Conservation (phyloP, 2,888 invertebrate species). For the Herminia tarsipennalis region DNA sequence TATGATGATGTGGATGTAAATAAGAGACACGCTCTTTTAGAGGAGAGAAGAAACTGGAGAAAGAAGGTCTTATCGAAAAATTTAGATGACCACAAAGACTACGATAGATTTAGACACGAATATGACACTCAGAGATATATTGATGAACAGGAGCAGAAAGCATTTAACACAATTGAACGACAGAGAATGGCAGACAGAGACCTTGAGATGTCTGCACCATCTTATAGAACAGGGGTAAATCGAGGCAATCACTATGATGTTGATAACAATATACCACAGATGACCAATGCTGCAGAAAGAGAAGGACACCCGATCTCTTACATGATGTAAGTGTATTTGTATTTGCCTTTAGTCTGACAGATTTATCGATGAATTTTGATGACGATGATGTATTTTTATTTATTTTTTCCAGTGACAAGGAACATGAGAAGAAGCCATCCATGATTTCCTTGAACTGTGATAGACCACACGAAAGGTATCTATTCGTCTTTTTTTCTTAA, state of each 20-base stretch:
- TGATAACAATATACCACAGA: conserved; percentile 51
- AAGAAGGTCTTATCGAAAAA: conserved; percentile 66
- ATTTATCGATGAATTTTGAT: background rate
- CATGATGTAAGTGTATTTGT: conserved; percentile 15
- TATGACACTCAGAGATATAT: conserved; percentile 59
- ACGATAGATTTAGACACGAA: conserved; percentile 63
- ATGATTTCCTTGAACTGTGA: conserved; percentile 67
- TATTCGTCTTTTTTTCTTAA: background rate
- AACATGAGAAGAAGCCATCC: conserved; percentile 61
- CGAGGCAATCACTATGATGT: conserved; percentile 56
- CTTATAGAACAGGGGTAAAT: conserved; percentile 53
- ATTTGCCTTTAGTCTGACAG: too few relatives aligned
- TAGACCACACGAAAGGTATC: conserved; percentile 72
- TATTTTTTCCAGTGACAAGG: conserved; percentile 63
- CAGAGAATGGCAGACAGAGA: conserved; percentile 58
- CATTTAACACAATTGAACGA: conserved; percentile 49
- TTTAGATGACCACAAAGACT: conserved; percentile 63
- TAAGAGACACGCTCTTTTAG: conserved; percentile 63
- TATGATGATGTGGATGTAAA: conserved; percentile 68
- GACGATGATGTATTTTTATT: background rate
- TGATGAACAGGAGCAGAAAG: conserved; percentile 62
- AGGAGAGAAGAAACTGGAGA: conserved; percentile 74
- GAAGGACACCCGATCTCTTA: conserved; percentile 45
- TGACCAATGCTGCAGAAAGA: conserved; percentile 59
- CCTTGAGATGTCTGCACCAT: conserved; percentile 46